phyloP scores from a whole-genome alignment of 2,888 invertebrate genomes.

The Chloroclystis v-ata region DNA sequence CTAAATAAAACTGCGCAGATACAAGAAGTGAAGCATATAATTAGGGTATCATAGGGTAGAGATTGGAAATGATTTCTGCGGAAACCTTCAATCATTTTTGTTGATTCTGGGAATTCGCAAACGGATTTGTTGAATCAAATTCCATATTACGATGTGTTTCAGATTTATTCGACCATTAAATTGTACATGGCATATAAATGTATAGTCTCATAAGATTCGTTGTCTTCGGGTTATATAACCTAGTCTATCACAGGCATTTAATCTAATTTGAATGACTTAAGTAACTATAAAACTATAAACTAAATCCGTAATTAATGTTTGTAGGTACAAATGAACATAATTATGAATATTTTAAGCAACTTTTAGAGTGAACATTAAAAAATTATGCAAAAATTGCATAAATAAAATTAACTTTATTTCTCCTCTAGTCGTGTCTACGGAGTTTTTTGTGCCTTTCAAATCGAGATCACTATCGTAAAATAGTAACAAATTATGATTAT shows the following conservation, averaged over 20 bases:
- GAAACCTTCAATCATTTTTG: slow-evolving; percentile 19
- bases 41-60: slow-evolving; percentile 22
- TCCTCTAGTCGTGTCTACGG: neutral
- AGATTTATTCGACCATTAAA: slow-evolving; percentile 1
- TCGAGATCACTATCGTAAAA: slow-evolving; percentile 17
- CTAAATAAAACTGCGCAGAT: neutral
- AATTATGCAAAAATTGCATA: no score
- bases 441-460: slow-evolving; percentile 13
- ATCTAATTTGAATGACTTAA: no score
- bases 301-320: no score
- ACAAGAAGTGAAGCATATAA: slow-evolving; percentile 10
- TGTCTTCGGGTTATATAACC: no score
- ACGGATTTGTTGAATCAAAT: slow-evolving; percentile 17
- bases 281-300: no score
- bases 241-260: no score
- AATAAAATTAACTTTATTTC: no score
- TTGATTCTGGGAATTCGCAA: slow-evolving; percentile 18
- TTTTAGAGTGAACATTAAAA: no score
- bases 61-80: slow-evolving; percentile 12
- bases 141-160: slow-evolving; percentile 1
- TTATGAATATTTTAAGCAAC: no score
- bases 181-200: no score
- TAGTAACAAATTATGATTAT: slow-evolving; percentile 18
- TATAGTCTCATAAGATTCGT: no score
- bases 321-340: no score